phyloP scores from a whole-genome alignment of 2,797 vertebrate species.

The Mareca strepera region DNA sequence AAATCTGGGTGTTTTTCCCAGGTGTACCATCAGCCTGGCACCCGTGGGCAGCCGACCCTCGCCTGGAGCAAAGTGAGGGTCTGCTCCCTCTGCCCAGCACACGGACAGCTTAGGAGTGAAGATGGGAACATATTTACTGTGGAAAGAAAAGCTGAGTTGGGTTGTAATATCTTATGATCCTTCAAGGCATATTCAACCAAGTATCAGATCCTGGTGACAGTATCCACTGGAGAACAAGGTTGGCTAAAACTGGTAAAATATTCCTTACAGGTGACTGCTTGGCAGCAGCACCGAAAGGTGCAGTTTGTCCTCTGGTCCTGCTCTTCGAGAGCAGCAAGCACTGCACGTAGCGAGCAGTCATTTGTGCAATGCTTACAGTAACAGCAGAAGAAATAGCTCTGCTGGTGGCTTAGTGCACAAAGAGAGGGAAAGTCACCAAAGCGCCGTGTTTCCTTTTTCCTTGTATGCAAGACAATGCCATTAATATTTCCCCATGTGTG shows the following conservation, averaged over 20 bases:
- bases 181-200: neutral
- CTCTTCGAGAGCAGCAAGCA: neutral
- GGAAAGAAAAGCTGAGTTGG: fast-evolving
- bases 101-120: neutral
- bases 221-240: neutral
- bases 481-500: neutral
- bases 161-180: neutral
- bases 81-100: neutral
- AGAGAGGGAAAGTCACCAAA: neutral
- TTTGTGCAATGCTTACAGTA: neutral
- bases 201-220: neutral
- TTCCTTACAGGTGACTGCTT: neutral
- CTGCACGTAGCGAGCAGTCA: neutral
- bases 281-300: neutral
- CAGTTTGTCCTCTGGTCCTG: neutral
- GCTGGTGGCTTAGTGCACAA: neutral
- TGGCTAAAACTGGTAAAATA: neutral
- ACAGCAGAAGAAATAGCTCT: neutral
- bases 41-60: neutral
- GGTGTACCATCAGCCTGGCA: neutral
- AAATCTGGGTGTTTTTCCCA: neutral
- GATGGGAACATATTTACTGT: neutral
- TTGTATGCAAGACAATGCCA: neutral
- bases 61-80: neutral
- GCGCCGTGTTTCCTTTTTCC: neutral